phyloP scores from a whole-genome alignment of 2,888 invertebrate genomes.

The Sinelater perroti region DNA sequence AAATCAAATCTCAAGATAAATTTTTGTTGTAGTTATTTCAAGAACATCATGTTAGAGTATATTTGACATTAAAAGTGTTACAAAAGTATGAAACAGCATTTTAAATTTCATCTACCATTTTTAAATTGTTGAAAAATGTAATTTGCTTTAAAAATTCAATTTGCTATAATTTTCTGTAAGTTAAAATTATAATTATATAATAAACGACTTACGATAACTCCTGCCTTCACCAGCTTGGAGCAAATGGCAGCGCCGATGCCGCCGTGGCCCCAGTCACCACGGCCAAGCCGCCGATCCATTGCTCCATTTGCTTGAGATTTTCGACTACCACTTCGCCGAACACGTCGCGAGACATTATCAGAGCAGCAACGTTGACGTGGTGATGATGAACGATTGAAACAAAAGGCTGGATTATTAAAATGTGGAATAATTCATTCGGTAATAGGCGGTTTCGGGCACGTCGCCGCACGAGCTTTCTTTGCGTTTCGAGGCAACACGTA shows the following conservation, averaged over 20 bases:
- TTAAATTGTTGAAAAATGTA: too few relatives aligned
- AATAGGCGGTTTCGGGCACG: not conserved
- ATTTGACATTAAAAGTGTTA: too few relatives aligned
- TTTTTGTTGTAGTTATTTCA: too few relatives aligned
- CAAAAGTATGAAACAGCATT: too few relatives aligned
- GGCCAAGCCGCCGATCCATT: conserved; percentile 32
- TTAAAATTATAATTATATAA: not conserved
- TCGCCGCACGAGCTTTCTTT: not conserved
- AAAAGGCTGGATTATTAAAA: not conserved
- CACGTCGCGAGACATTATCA: conserved; percentile 9
- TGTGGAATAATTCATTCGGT: not conserved
- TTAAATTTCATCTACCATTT: too few relatives aligned
- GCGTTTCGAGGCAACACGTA: not conserved
- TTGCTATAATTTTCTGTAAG: too few relatives aligned
- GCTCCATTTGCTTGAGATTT: conserved; percentile 31
- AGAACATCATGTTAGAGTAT: too few relatives aligned
- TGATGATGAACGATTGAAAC: not conserved
- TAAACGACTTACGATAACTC: conserved; percentile 22
- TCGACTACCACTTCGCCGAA: conserved; percentile 31
- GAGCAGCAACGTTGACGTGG: conserved; percentile 6
- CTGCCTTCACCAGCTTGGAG: conserved; percentile 26
- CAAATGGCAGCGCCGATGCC: conserved; percentile 27
- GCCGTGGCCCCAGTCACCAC: conserved; percentile 30
- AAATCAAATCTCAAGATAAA: too few relatives aligned
- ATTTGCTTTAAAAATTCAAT: too few relatives aligned